Conservation (phyloP, 2,113 vertebrate species). For the Fregata magnificens region DNA sequence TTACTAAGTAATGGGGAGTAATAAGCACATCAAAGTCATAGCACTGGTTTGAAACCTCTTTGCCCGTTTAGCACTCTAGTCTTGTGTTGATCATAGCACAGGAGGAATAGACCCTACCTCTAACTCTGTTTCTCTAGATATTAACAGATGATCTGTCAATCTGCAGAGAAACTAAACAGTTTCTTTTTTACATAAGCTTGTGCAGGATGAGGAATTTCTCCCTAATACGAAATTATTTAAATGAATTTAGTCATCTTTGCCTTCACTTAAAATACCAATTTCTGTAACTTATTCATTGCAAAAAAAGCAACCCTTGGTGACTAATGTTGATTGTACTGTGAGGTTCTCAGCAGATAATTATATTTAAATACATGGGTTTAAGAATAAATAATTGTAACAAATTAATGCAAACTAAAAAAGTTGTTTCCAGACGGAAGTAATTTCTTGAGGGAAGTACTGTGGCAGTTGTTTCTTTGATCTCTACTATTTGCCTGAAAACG, state of each 20-base stretch:
- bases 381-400: conserved; percentile 28
- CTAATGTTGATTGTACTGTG: not conserved
- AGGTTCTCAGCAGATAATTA: conserved; percentile 12
- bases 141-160: not conserved
- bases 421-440: not conserved
- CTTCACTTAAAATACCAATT: conserved; percentile 8
- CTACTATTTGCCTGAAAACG: not conserved
- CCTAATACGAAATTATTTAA: not conserved
- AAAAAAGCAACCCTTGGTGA: not conserved
- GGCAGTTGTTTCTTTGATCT: not conserved
- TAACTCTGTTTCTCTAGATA: not conserved
- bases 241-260: not conserved
- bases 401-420: conserved; percentile 14
- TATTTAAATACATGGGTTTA: not conserved
- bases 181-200: not conserved
- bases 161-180: not conserved
- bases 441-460: not conserved
- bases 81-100: rapidly evolving
- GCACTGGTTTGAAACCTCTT: not conserved
- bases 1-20: not conserved
- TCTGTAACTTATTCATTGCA: not conserved
- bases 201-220: not conserved
- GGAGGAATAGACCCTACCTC: not conserved
- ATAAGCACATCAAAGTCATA: not conserved
- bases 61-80: not conserved